Base-by-base conservation (phyloP, 2,888 invertebrate genomes). In the Brachylomia viminalis region DNA sequence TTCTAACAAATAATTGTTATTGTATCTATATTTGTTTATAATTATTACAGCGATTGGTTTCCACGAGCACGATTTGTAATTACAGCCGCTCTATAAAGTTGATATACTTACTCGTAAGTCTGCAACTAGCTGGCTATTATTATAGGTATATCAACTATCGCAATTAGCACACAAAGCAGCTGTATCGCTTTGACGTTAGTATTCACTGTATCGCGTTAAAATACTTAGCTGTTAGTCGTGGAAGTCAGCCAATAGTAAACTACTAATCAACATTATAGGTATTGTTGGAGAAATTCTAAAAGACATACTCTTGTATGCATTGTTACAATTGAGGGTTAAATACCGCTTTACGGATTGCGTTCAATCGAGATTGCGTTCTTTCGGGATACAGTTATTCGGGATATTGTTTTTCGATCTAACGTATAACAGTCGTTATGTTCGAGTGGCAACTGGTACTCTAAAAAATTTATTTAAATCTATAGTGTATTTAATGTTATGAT, bases 151-250 rank as follows among this genome's bases (percentile, higher is more conserved):
- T 20, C 68, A 64, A 68, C 59, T 74, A 74, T 73, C 45, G 23
- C 67, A 62, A 49, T 52, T 52, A 58, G 54, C n/a, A 52, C 73
- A 56, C 45, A 64, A 64, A 74, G 67, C 62, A 45, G 49, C 75
- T 68, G n/a, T 27, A 74, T 68, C 58, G 56, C 45, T 80, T 52
- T 74, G 62, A 45, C 47, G 38, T 52, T 52, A 23, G 56, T 5
- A 61, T 54, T 61, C 17, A 58, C 33, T 52, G 52, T 38, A 30
- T 58, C 27, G 74, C 49, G 73, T 10, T 56, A 56, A 56, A 68
- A n/a, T n/a, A 42, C 15, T 68, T 68, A 30, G 17, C 67, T 27
- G 8, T 20, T 38, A 20, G n/a, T 30, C 10, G 8, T 5, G 6
- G 56, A n/a, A 59, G 7, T 62, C n/a, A 11, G 23, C 1, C 1